Evolutionary conservation across 2,797 vertebrate genomes (phyloP), one percentile per base, ranked within the genome.

Genomic region (Perodicticus potto): DNA sequence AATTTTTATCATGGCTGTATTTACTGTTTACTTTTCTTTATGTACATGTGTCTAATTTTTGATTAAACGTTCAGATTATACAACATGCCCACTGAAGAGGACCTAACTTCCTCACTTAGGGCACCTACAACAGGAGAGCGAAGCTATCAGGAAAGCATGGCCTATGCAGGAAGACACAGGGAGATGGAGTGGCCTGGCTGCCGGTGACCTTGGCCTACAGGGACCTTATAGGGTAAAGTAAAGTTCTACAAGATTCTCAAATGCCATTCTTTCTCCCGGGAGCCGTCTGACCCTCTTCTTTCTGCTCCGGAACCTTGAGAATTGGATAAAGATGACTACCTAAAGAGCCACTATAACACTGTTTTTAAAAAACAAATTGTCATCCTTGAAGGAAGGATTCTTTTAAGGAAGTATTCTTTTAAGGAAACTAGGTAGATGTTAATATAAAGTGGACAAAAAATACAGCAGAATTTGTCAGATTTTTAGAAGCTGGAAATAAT

Each of bases 341-440:
- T 27, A 91, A 53, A 86, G 40, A 70, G 22, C 25, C 89, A 11
- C n/a, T 70, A 16, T 10, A 55, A 40, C 65, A 11, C 22, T 9
- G 2, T 72, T 92, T 95, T 92, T 3, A 63, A 61, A 78, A 78
- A 92, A 32, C 2, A 37, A 53, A 70, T 77, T 34, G 40, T 63
- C 14, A 3, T 81, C 59, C 80, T 86, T 76, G 11, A 82, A 55
- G 45, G 72, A n/a, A n/a, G n/a, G 59, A 2, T 82, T 93, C 11
- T 95, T 93, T 84, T 78, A 72, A 89, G 80, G 3, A 55, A 55
- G n/a, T 65, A 2, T 82, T 93, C 11, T 95, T 93, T 84, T 78
- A 72, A 89, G 80, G 3, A 55, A 55, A 78, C 22, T 93, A 10
- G 76, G 6, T 81, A 53, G 69, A 65, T 43, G 43, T n/a, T 90